phyloP scores from a whole-genome alignment of 2,113 vertebrate genomes.

The Xenopus borealis region DNA sequence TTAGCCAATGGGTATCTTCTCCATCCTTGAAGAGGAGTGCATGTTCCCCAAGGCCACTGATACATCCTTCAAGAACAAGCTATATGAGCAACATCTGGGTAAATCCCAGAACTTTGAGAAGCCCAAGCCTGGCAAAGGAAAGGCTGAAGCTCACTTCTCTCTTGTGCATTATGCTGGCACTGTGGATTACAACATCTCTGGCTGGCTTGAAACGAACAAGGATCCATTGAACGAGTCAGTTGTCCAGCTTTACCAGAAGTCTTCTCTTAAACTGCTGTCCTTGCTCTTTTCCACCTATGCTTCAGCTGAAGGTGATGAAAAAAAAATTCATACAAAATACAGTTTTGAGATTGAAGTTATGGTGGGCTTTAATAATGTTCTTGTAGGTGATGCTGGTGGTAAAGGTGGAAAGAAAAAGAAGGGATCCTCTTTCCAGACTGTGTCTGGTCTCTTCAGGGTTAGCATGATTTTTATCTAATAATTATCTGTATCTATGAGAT shows the following conservation, averaged over 20 bases:
- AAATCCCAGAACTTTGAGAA: conserved; percentile 53
- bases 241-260: conserved; percentile 73
- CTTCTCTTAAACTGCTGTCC: conserved; percentile 68
- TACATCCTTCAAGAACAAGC: too few relatives aligned
- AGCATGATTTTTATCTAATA: conserved; percentile 27
- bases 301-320: conserved; percentile 58
- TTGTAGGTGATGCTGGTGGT: conserved; percentile 52
- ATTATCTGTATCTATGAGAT: background rate
- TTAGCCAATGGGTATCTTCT: conserved; percentile 60
- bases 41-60: too few relatives aligned
- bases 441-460: conserved; percentile 72
- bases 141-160: conserved; percentile 46
- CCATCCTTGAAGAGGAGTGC: conserved; percentile 61
- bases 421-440: too few relatives aligned
- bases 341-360: background rate
- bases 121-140: conserved; percentile 48
- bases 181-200: conserved; percentile 66
- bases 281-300: conserved; percentile 70
- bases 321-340: background rate
- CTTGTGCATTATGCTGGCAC: conserved; percentile 37
- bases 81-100: conserved; percentile 47
- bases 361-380: background rate
- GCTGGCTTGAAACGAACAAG: conserved; percentile 77
- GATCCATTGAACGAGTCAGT: too few relatives aligned
- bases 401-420: conserved; percentile 72